Percentiles rank a stretch among this genome's conserved stretches.
These are phyloP conservation scores for Papilio protenor DNA, from an alignment of 2,888 invertebrate species.

Conservation along the genomic window DNA sequence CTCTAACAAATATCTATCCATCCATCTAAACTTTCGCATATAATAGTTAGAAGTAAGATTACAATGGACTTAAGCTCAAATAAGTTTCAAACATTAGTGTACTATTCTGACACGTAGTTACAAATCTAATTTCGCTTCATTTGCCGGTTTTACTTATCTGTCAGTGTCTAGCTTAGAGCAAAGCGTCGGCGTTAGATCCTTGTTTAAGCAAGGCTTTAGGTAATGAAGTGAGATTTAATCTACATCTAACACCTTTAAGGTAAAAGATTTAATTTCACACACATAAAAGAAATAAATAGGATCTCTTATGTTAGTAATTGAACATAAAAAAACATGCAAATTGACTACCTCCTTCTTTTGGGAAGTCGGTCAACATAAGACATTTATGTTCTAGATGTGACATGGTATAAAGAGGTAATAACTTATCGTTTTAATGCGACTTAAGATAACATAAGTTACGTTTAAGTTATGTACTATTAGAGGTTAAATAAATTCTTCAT, in stretches of 20 bases:
- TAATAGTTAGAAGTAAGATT: no score
- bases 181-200: neutral
- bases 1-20: no score
- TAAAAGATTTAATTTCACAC: neutral
- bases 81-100: neutral
- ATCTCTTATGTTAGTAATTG: neutral
- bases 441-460: neutral
- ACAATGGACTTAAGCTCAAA: no score
- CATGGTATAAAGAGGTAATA: neutral
- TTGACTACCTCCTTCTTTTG: no score
- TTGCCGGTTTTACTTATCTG: constrained; percentile 8
- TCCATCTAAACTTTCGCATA: no score
- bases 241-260: neutral
- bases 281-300: neutral
- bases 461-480: neutral
- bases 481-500: neutral
- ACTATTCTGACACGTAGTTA: constrained; percentile 15
- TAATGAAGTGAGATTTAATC: constrained; percentile 7
- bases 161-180: constrained; percentile 9
- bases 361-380: neutral
- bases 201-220: neutral
- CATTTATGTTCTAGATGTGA: neutral
- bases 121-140: constrained; percentile 22
- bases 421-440: neutral
- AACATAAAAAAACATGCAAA: neutral